A percentile compares a stretch with the other conserved stretches of the same genome.
These are phyloP conservation scores for Leptinotarsa undecemlineata DNA, from an alignment of 1,140 invertebrate species.

Conservation along the genomic window DNA sequence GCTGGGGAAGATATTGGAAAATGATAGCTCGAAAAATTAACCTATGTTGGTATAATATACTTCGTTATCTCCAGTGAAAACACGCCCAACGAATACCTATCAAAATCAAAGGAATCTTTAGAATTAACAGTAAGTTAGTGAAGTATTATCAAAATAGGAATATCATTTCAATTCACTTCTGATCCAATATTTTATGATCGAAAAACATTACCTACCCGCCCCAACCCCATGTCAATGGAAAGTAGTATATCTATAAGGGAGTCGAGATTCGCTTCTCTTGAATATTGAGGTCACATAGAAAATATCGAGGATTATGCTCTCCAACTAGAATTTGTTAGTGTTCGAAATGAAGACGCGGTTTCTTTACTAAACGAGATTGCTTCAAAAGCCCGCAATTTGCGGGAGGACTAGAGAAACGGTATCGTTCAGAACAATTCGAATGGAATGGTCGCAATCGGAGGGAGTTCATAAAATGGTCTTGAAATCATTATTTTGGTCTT, in stretches of 20 bases:
- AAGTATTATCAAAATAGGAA: no score
- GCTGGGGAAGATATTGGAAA: no score
- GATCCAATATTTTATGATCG: no score
- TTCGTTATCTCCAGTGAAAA: no score
- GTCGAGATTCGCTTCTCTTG: neutral
- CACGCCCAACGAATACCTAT: no score
- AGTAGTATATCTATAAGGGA: neutral
- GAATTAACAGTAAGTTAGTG: no score
- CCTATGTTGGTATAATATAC: no score
- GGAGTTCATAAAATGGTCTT: neutral
- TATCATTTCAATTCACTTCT: no score
- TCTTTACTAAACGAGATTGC: conserved; percentile 10
- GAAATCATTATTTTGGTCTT: no score
- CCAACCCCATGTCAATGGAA: neutral
- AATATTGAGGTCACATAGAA: conserved; percentile 19
- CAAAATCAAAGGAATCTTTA: no score
- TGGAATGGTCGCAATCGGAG: neutral
- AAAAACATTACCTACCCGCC: no score
- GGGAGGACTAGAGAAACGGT: neutral
- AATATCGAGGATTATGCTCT: conserved; percentile 20
- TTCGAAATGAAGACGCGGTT: neutral
- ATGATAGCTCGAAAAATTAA: no score
- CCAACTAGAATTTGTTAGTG: conserved; percentile 2
- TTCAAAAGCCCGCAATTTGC: conserved; percentile 19
- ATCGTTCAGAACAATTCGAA: neutral